These are phyloP conservation scores for Conus betulinus DNA, from an alignment of 1,140 invertebrate genomes.

Conservation along the genomic window DNA sequence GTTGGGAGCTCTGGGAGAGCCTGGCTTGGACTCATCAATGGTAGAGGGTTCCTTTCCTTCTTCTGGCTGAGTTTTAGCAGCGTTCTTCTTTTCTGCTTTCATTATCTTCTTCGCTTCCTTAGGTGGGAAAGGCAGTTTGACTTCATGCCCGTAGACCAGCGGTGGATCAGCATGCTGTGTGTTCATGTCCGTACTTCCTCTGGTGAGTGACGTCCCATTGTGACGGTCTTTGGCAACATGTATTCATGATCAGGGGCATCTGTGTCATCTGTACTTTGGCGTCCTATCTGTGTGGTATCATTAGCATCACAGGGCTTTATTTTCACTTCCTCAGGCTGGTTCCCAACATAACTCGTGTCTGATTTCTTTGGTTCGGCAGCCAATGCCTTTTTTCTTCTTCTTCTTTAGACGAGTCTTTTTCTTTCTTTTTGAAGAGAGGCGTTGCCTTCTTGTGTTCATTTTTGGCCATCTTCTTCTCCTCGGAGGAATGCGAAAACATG, in stretches of 20 bases:
- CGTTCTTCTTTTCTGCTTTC: constrained; percentile 26
- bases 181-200: neutral
- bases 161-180: neutral
- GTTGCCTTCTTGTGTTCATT: neutral
- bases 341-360: neutral
- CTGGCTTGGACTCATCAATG: neutral
- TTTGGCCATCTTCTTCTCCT: constrained; percentile 8
- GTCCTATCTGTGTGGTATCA: neutral
- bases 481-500: neutral
- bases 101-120: constrained; percentile 14
- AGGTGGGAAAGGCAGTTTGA: neutral
- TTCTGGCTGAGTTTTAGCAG: neutral
- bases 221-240: neutral
- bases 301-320: neutral
- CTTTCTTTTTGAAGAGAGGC: neutral
- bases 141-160: neutral
- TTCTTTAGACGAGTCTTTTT: neutral
- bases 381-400: neutral
- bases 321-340: neutral
- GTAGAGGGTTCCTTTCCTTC: neutral
- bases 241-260: neutral
- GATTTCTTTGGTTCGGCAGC: neutral
- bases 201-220: neutral
- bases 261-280: neutral
- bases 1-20: neutral